These are phyloP conservation scores for Cheilosia urbana DNA, from an alignment of 2,888 invertebrate species.

Conservation along the genomic window DNA sequence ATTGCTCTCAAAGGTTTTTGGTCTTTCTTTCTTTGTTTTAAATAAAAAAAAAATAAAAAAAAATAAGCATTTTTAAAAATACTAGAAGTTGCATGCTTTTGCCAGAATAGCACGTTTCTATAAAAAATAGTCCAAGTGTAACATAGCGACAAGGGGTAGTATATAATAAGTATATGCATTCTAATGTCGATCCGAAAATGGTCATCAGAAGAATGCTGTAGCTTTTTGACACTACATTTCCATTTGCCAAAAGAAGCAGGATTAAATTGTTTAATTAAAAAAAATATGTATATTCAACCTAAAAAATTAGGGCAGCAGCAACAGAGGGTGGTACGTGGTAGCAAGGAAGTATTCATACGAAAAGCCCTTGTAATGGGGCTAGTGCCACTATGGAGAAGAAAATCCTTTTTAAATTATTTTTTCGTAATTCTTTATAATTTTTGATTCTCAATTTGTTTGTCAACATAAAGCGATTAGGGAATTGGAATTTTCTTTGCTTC, in stretches of 20 bases:
- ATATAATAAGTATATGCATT: constrained; percentile 13
- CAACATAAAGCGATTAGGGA: constrained; percentile 54
- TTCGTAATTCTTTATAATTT: constrained; percentile 54
- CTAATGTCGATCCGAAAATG: background rate
- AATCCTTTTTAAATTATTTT: constrained; percentile 53
- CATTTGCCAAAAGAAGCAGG: constrained; percentile 11
- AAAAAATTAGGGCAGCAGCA: constrained; percentile 23
- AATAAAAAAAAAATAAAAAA: background rate
- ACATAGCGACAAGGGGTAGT: constrained; percentile 2
- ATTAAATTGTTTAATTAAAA: constrained; percentile 52
- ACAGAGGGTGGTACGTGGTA: background rate
- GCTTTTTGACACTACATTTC: constrained; percentile 10
- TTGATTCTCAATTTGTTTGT: constrained; percentile 58
- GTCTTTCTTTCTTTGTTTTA: background rate
- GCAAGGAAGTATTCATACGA: background rate
- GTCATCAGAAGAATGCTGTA: constrained; percentile 16
- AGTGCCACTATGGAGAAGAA: background rate
- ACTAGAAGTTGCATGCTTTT: background rate
- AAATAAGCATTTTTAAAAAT: background rate
- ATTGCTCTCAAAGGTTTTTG: background rate
- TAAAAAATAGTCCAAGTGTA: constrained; percentile 35
- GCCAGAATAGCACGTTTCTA: background rate
- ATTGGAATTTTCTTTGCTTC: constrained; percentile 20
- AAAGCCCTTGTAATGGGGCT: constrained; percentile 13
- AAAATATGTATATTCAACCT: constrained; percentile 35